phyloP scores from a whole-genome alignment of 1,140 invertebrate species.

The Drosophila willistoni region DNA sequence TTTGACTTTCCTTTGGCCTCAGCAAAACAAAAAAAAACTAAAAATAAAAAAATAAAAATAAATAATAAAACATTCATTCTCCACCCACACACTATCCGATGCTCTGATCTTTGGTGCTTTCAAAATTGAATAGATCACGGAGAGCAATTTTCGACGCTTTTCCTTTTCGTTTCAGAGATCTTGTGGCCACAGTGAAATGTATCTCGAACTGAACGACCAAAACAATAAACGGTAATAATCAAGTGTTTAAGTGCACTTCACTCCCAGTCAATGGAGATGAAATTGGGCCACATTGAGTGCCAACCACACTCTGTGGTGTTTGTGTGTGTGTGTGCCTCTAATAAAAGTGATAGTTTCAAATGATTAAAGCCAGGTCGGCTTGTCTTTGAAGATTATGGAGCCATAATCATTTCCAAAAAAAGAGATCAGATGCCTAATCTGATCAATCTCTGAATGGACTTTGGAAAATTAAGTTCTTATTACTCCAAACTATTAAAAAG shows the following conservation, averaged over 20 bases:
- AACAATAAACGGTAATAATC: constrained; percentile 64
- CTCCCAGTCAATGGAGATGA: constrained; percentile 21
- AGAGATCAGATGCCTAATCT: neutral
- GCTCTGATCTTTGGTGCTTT: constrained; percentile 37
- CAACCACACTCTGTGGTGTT: constrained; percentile 42
- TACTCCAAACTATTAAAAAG: no score
- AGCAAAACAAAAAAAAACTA: constrained; percentile 15
- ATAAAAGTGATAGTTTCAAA: constrained; percentile 62
- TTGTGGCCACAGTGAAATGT: constrained; percentile 54
- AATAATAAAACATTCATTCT: constrained; percentile 31
- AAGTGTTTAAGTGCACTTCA: constrained; percentile 57
- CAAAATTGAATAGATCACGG: constrained; percentile 54
- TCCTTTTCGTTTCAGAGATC: constrained; percentile 55
- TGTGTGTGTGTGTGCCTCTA: constrained; percentile 5
- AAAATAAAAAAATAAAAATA: constrained; percentile 2
- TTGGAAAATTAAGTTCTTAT: neutral
- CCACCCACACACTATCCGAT: constrained; percentile 61
- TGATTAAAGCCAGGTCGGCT: constrained; percentile 45
- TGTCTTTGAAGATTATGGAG: constrained; percentile 12
- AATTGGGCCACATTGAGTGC: constrained; percentile 75
- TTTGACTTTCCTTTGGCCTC: constrained; percentile 69
- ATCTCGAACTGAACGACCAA: constrained; percentile 42
- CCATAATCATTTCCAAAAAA: neutral
- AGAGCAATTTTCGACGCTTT: constrained; percentile 76
- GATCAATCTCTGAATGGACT: neutral